These are phyloP conservation scores for Apis cerana DNA, from an alignment of 1,140 invertebrate genomes.

Conservation along the genomic window DNA sequence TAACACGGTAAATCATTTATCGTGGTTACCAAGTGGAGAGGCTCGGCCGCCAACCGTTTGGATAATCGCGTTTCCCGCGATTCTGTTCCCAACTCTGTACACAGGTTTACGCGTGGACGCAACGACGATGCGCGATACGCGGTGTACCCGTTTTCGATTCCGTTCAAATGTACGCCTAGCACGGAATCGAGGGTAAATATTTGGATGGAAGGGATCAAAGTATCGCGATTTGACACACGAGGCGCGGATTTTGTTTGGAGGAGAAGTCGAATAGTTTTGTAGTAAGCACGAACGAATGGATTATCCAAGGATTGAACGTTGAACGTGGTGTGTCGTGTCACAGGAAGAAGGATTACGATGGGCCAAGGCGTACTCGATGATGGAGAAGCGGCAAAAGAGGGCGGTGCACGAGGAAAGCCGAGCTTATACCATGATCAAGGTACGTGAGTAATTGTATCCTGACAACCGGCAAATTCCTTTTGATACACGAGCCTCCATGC, in stretches of 20 bases:
- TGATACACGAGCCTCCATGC: no score
- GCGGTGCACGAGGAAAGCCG: constrained; percentile 72
- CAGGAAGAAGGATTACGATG: constrained; percentile 67
- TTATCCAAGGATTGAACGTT: background rate
- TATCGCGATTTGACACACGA: background rate
- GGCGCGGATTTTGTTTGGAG: no score
- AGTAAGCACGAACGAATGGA: background rate
- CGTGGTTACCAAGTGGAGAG: no score
- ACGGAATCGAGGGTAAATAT: background rate
- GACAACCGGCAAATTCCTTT: background rate
- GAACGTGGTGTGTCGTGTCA: constrained; percentile 37
- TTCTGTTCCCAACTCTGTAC: constrained; percentile 57
- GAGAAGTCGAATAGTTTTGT: background rate
- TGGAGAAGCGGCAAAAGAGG: constrained; percentile 57
- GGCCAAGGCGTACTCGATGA: constrained; percentile 46
- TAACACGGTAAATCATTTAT: no score
- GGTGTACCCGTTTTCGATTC: background rate
- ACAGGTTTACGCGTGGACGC: constrained; percentile 18
- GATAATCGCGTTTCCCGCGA: background rate
- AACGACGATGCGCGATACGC: background rate
- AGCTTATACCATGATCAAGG: constrained; percentile 77
- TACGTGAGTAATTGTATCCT: constrained; percentile 38
- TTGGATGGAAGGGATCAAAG: background rate
- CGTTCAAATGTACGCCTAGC: background rate
- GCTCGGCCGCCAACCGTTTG: no score